Conservation (phyloP, 2,888 invertebrate species). For the Watsonalla cultraria region DNA sequence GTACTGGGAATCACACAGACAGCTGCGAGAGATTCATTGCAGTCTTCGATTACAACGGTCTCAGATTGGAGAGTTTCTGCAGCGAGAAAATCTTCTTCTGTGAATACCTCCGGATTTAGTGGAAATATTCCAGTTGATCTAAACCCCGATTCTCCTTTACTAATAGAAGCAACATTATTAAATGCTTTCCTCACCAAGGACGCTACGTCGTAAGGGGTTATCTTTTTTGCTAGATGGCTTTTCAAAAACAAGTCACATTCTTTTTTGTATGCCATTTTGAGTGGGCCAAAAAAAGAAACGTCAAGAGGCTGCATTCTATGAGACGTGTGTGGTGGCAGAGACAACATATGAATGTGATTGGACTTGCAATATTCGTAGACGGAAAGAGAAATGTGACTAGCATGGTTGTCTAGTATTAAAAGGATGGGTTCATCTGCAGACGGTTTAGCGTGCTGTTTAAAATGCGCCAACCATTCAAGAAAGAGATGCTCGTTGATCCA, state of each 20-base stretch:
- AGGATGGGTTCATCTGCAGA: conserved; percentile 34
- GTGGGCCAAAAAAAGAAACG: conserved; percentile 11
- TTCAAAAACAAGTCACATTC: conserved; percentile 34
- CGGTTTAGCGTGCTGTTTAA: conserved; percentile 30
- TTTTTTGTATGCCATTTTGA: conserved; percentile 17
- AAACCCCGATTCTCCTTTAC: too few species aligned
- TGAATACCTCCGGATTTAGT: too few species aligned
- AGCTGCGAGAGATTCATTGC: too few species aligned
- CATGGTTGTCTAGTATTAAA: conserved; percentile 26
- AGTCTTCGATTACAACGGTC: too few species aligned
- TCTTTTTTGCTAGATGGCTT: conserved; percentile 18
- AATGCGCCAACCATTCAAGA: conserved; percentile 26
- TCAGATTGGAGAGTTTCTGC: too few species aligned
- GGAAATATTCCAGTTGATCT: too few species aligned
- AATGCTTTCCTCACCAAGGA: conserved; percentile 10
- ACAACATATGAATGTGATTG: conserved; percentile 23
- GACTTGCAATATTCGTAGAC: conserved; percentile 23
- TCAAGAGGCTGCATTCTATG: conserved; percentile 21
- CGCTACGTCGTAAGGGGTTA: conserved; percentile 32
- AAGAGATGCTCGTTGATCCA: conserved; percentile 17
- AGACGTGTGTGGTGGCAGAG: conserved; percentile 20
- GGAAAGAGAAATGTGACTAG: conserved; percentile 22
- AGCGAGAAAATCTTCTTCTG: too few species aligned
- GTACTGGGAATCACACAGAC: too few species aligned
- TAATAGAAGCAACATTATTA: too few species aligned